phyloP scores from a whole-genome alignment of 30 jellyfish, hydroid and myxozoan genomes.

The Aurelia coerulea region DNA sequence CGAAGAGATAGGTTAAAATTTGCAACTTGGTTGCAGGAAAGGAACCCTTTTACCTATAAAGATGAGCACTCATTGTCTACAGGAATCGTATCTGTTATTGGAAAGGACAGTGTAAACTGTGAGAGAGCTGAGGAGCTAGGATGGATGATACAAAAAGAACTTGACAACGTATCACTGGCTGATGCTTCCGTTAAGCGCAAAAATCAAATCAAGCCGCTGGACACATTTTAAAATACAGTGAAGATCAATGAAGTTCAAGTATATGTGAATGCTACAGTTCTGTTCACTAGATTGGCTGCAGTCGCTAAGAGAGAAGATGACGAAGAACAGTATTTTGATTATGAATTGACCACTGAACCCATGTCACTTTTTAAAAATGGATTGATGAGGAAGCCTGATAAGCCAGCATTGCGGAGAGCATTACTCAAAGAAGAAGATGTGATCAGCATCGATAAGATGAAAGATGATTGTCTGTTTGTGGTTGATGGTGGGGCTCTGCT shows the following conservation, averaged over 20 bases:
- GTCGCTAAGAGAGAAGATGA: slow-evolving; percentile 49
- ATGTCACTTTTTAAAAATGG: slow-evolving; percentile 24
- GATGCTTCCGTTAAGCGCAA: slow-evolving; percentile 46
- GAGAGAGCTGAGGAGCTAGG: slow-evolving; percentile 67
- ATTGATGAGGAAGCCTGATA: slow-evolving; percentile 66
- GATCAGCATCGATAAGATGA: background rate
- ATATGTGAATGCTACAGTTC: slow-evolving; percentile 57
- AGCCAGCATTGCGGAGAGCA: slow-evolving; percentile 21
- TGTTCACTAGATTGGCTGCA: slow-evolving; percentile 66
- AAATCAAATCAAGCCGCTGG: slow-evolving; percentile 28
- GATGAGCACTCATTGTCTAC: slow-evolving; percentile 42
- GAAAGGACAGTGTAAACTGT: slow-evolving; percentile 62
- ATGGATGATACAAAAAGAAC: slow-evolving; percentile 23
- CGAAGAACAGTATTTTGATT: slow-evolving; percentile 46
- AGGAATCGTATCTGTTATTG: slow-evolving; percentile 28
- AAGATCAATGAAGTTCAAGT: slow-evolving; percentile 36
- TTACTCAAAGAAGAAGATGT: slow-evolving; percentile 19
- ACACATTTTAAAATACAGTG: slow-evolving; percentile 20
- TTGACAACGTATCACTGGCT: slow-evolving; percentile 40
- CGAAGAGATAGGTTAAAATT: slow-evolving; percentile 48
- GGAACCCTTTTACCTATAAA: slow-evolving; percentile 34
- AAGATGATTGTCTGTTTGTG: background rate
- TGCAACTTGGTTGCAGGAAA: slow-evolving; percentile 30
- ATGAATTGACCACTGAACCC: slow-evolving; percentile 58
- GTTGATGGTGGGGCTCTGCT: slow-evolving; percentile 75